Base-by-base conservation (phyloP, 2,113 vertebrate genomes). In the Sminthopsis crassicaudata region DNA sequence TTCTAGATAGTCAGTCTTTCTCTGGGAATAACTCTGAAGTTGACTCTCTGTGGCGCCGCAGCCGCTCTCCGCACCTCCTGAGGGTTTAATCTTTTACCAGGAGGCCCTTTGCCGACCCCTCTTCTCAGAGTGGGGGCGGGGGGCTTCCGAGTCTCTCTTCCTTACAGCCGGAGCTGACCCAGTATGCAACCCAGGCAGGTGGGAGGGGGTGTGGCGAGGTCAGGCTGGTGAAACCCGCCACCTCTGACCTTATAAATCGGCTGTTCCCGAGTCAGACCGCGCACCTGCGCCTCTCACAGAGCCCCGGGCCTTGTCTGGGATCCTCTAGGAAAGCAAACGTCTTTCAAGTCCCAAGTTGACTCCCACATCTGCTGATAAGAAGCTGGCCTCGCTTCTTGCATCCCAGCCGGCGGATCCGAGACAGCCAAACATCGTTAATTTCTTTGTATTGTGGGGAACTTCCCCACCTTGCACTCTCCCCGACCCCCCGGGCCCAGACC, bases 401-500 rank as follows among this genome's bases (percentile, higher is more conserved):
- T 84, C 89, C 89, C 89, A 46, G 89, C 89, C 9, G 46, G 89
- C 46, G 89, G 89, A 88, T 96, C 97, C 90, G 96, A 98, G 98
- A 98, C 97, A 0, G 92, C 91, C 96, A 98, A 98, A 97, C 97
- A 97, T 97, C 90, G 96, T 98, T 98, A 97, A 98, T 60, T 97
- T 97, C 97, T 97, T 97, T 97, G 95, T 95, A 54, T 97, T 97
- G 95, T 95, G 94, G 93, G 53, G n/a, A 84, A 91, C 88, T 96
- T 94, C 92, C 92, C 92, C 88, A n/a, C 91, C 26, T 92, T 97
- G 97, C 96, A 95, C 97, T 96, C 96, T 97, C 91, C 89, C 94
- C 53, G 96, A 97, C 95, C 97, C 94, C n/a, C 51, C 0, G 90
- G 57, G 5, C 53, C 19, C n/a, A n/a, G 96, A 97, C 95, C 97